Conservation (phyloP, 1,140 invertebrate genomes). For the Orchestia grillus region DNA sequence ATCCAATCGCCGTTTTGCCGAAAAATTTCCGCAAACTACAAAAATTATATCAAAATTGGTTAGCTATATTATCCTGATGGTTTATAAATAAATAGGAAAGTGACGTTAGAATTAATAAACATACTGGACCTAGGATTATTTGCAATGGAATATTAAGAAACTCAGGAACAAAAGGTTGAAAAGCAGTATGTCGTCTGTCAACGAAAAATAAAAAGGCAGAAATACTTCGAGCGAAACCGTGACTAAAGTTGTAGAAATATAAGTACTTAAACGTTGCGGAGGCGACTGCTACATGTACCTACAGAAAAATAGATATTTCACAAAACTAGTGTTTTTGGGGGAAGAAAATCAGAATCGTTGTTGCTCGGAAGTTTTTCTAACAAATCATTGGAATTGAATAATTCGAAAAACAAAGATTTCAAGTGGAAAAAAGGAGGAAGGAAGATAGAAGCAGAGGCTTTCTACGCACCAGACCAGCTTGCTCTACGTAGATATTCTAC, state of each 20-base stretch:
- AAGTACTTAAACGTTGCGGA: neutral
- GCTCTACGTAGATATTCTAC: slow-evolving; percentile 51
- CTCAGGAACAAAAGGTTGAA: neutral
- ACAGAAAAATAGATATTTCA: neutral
- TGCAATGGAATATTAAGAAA: neutral
- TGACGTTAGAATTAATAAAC: neutral
- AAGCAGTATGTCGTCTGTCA: neutral
- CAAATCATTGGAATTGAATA: neutral
- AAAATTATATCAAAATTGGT: neutral
- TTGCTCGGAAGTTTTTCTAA: neutral
- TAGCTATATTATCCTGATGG: neutral
- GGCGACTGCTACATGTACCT: neutral
- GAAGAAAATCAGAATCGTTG: neutral
- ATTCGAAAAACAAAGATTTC: neutral
- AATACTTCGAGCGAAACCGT: neutral
- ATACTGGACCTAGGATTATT: neutral
- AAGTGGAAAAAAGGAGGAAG: neutral
- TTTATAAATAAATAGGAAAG: no score
- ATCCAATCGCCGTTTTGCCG: neutral
- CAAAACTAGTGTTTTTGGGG: neutral
- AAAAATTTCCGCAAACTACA: neutral
- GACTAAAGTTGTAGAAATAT: neutral
- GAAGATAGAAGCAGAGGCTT: neutral
- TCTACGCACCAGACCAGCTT: slow-evolving; percentile 52
- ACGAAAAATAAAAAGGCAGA: neutral